Conservation (phyloP, 2,888 invertebrate species). For the Slavum lentiscoides region DNA sequence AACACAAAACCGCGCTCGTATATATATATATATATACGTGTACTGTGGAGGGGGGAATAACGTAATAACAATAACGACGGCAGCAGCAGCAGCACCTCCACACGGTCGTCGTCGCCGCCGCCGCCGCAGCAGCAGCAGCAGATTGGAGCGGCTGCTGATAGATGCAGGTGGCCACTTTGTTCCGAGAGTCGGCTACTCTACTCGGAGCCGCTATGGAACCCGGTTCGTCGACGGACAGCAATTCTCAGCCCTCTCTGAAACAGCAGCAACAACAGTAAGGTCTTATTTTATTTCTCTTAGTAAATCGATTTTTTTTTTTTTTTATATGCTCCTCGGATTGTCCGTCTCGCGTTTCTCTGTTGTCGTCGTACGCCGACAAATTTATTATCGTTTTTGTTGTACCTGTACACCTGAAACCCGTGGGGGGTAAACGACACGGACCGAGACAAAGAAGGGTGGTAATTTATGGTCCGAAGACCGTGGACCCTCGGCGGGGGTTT, state of each 20-base stretch:
- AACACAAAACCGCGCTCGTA: background rate
- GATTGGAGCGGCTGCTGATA: conserved; percentile 53
- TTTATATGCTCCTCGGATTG: too few species aligned
- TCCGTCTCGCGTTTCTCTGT: too few species aligned
- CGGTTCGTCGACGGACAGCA: conserved; percentile 56
- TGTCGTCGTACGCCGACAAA: too few species aligned
- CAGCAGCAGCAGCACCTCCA: conserved; percentile 18
- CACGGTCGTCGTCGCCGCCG: background rate
- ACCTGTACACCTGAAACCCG: too few species aligned
- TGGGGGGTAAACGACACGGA: too few species aligned
- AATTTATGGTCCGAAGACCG: too few species aligned
- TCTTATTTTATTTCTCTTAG: background rate
- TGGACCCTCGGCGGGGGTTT: too few species aligned
- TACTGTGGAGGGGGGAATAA: background rate
- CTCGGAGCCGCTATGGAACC: conserved; percentile 67
- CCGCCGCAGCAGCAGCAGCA: conserved; percentile 29
- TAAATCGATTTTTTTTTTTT: background rate
- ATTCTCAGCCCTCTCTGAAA: conserved; percentile 38
- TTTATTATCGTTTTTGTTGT: too few species aligned
- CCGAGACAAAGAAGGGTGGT: too few species aligned
- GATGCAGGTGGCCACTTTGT: conserved; percentile 72
- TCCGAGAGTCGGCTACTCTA: conserved; percentile 70
- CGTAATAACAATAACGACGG: conserved; percentile 23
- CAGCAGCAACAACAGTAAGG: conserved; percentile 54
- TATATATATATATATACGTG: background rate